Base-by-base conservation (phyloP, 2,113 vertebrate genomes). In the Oxyura jamaicensis region DNA sequence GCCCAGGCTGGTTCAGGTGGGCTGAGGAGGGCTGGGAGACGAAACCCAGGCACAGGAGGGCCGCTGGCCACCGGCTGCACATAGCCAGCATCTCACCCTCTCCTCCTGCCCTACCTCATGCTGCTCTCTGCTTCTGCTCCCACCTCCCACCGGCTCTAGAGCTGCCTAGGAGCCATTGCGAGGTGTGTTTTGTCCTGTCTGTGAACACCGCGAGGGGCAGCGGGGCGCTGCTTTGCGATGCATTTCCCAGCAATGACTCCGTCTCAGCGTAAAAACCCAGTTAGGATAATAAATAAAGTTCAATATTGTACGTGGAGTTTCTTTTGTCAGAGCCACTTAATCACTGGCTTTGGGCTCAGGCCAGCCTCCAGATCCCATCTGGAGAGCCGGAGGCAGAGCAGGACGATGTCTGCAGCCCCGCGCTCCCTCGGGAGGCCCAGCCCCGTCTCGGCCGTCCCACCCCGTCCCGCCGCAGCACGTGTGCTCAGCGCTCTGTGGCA, bases 391-490 rank as follows among this genome's bases (percentile, higher is more conserved):
- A 48, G 80, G 79, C 35, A 42, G 50, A 76, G 26, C 59, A 48
- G 67, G 83, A 39, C 35, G 50, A 63, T 0, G 12, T 35, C 53
- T 76, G 2, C 36, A 72, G 63, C 26, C 1, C 67, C 46, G 48
- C 6, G 0, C n/a, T 35, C 36, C 39, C 42, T 74, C 1, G 3
- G 41, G 46, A 6, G 36, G 22, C 29, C n/a, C 75, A n/a, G 17
- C 7, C 2, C 0, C 16, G 3, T 13, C 36, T 44, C 36, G 48
- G 22, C 63, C 44, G 17, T 42, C 63, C 69, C n/a, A 3, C 62
- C 2, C 0, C 36, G 69, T 53, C 53, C 41, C 0, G 0, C 58
- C 25, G 21, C 33, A 3, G 18, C 25, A 2, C n/a, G 13, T 13
- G 11, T 56, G 31, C 60, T 46, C 41, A 3, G 15, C 5, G 73